A percentile compares a stretch with the other conserved stretches of the same genome.
These are phyloP conservation scores for Plecotus auritus DNA, from an alignment of 2,113 vertebrate species.

Conservation along the genomic window DNA sequence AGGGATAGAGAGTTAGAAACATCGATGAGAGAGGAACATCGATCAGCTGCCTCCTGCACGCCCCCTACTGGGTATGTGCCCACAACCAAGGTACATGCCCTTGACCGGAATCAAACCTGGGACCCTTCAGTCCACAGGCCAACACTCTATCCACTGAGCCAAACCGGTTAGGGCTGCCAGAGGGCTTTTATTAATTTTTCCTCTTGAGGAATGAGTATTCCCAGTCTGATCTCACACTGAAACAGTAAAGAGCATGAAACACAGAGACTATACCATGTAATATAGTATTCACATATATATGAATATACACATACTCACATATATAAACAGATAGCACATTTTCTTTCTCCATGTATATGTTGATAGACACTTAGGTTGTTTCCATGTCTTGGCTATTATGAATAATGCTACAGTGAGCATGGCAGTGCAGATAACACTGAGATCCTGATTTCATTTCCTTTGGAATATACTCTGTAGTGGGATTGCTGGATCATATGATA, in stretches of 20 bases:
- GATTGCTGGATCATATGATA: not conserved
- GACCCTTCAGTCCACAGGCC: no score
- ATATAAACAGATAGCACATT: not conserved
- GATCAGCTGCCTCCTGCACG: no score
- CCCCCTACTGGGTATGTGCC: no score
- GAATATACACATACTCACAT: not conserved
- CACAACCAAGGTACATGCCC: no score
- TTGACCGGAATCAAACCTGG: no score
- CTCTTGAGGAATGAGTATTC: not conserved
- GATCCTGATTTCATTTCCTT: not conserved
- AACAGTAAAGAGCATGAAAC: not conserved
- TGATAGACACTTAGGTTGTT: not conserved
- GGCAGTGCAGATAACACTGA: not conserved
- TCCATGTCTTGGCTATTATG: not conserved
- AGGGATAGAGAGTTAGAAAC: no score
- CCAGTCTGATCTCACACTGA: not conserved
- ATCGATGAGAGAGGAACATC: no score
- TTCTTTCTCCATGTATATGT: not conserved
- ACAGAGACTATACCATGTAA: not conserved
- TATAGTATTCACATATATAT: not conserved
- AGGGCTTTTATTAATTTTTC: not conserved
- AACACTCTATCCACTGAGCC: no score
- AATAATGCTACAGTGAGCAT: not conserved
- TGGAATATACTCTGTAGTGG: not conserved
- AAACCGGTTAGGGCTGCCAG: not conserved